These are phyloP conservation scores for Girardinichthys multiradiatus DNA, from an alignment of 2,113 vertebrate genomes.

Conservation along the genomic window DNA sequence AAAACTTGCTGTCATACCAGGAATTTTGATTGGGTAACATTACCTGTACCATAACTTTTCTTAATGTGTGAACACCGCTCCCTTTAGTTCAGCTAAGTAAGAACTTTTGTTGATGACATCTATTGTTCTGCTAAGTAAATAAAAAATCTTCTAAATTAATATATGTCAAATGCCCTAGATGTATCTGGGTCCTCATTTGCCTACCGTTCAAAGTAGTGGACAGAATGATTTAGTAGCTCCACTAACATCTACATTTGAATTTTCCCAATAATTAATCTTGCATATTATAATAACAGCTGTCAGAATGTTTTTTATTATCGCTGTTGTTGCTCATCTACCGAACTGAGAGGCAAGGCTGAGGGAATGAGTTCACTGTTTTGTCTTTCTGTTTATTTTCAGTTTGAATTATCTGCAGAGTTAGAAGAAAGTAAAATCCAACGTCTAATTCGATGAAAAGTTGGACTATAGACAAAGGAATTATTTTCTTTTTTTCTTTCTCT, in stretches of 20 bases:
- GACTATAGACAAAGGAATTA: not conserved
- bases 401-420: not conserved
- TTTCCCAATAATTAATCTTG: conserved; percentile 13
- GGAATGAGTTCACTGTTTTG: not conserved
- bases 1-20: not conserved
- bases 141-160: not conserved
- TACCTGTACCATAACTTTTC: not conserved
- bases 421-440: not conserved
- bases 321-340: conserved; percentile 1
- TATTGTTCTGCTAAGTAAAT: not conserved
- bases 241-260: conserved; percentile 21
- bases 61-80: not conserved
- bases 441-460: not conserved
- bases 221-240: conserved; percentile 22
- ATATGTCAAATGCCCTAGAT: not conserved
- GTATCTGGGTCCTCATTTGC: not conserved
- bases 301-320: not conserved
- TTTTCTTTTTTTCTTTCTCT: not conserved
- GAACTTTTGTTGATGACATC: not conserved
- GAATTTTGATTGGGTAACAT: not conserved
- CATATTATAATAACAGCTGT: not conserved
- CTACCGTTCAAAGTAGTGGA: conserved; percentile 17
- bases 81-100: not conserved
- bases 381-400: not conserved
- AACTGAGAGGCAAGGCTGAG: not conserved